Evolutionary conservation across 2,888 invertebrate genomes (phyloP).

Genomic region (Pandemis corylana): DNA sequence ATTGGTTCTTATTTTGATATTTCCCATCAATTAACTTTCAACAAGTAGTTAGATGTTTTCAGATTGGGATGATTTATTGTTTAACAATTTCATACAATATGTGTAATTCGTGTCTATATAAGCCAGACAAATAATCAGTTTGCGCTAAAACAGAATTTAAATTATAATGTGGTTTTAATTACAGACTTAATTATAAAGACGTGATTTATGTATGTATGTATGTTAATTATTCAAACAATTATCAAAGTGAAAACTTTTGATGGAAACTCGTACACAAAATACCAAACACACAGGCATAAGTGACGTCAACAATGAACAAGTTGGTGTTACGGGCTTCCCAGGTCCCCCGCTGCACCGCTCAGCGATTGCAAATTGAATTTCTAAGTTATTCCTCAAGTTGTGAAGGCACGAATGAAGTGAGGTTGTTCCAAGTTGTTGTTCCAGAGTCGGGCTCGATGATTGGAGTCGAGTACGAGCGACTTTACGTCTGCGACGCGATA

Average conservation of each 20-base stretch:
- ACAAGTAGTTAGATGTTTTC: neutral
- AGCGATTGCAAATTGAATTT: constrained; percentile 77
- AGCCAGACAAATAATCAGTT: constrained; percentile 46
- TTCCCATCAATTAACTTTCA: neutral
- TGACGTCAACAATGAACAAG: constrained; percentile 62
- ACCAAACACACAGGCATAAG: constrained; percentile 44
- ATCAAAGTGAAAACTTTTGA: constrained; percentile 11
- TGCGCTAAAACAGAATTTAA: constrained; percentile 17
- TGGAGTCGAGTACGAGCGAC: constrained; percentile 59
- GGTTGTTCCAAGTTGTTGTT: constrained; percentile 74
- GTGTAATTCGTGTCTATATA: neutral
- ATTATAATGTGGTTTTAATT: constrained; percentile 22
- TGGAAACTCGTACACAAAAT: constrained; percentile 16
- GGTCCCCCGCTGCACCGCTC: constrained; percentile 58
- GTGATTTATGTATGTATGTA: too few species aligned
- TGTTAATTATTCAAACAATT: constrained; percentile 21
- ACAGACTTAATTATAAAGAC: neutral
- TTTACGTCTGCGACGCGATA: constrained; percentile 39
- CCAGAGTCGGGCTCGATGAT: constrained; percentile 62
- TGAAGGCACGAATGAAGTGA: constrained; percentile 74
- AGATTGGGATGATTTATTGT: neutral
- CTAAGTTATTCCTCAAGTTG: constrained; percentile 77
- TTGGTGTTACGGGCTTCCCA: constrained; percentile 54
- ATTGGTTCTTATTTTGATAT: constrained; percentile 38
- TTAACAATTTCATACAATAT: neutral